Evolutionary conservation across 2,888 invertebrate genomes (phyloP), one percentile per base, ranked within the genome.

Genomic region (Folsomia candida): DNA sequence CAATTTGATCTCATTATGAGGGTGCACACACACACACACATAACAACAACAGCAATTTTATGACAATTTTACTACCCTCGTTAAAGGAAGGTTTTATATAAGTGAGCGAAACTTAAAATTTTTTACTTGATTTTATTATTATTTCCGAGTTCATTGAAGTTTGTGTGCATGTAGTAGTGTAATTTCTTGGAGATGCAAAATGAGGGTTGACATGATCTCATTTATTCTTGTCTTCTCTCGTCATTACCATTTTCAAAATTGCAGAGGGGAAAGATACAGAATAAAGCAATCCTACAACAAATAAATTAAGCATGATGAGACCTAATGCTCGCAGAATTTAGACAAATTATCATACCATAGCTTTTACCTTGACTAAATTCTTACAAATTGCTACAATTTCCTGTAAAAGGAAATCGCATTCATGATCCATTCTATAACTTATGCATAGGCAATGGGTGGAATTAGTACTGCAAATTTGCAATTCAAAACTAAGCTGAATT

Each of bases 61-160:
- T 37, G 37, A 37, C 37, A 37, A 37, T 37, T 37, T 37, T 37
- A 37, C 37, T 37, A 37, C 37, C 37, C 37, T 37, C 37, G 37
- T 37, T 37, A 37, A 37, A 37, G 37, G 37, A 37, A 9, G 14
- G 14, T 37, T 37, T 14, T 37, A 37, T 14, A 14, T n/a, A n/a
- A n/a, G n/a, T n/a, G n/a, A n/a, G n/a, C n/a, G n/a, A n/a, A n/a
- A n/a, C n/a, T n/a, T n/a, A n/a, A n/a, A n/a, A n/a, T n/a, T n/a
- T n/a, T 59, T 11, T 25, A 24, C 57, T 59, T 59, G 59, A 59
- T 59, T 59, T 59, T 26, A 59, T 59, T 25, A 59, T 59, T 59
- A 22, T 59, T 3, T 37, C 14, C 14, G 37, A 37, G 37, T 37
- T 37, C 37, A 37, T 9, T 37, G 37, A 37, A 37, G 37, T 37